Base-by-base conservation (phyloP, 2,797 vertebrate species). In the Sebastes nivosus region DNA sequence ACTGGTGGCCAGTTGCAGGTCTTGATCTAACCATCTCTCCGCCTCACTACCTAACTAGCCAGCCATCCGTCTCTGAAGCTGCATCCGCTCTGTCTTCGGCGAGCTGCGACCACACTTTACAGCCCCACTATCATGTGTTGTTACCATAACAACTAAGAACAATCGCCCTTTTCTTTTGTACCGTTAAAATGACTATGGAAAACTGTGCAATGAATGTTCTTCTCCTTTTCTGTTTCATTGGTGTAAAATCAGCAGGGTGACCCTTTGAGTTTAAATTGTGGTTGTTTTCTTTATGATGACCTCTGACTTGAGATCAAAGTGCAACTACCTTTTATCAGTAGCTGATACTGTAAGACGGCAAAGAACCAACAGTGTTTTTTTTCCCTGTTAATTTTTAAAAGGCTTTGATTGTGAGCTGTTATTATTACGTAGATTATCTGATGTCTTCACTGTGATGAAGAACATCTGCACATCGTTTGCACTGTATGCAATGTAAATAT, bases 291-390 rank as follows among this genome's bases (percentile, higher is more conserved):
- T 72, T 24, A 3, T 72, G n/a, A 12, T n/a, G 10, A 73, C 30
- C 20, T 10, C 32, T 59, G 38, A 67, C 59, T 52, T 50, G 24
- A 75, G 59, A 55, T 80, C 66, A 78, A 82, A 67, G 77, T 75
- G 20, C 68, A 18, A 18, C 6, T 30, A 50, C 3, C 4, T 70
- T 42, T 42, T 42, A 42, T 42, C 38, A 42, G 38, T 34, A 30
- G 10, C 30, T 88, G 25, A 52, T 65, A 8, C 54, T 67, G 68
- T 71, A 65, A 60, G 24, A 46, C 29, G 9, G 16, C n/a, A 74
- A 65, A 58, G 14, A 70, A 25, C 6, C 2, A 22, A 9, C 8
- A 3, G 22, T 2, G 1, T 22, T 12, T 25, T 46, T 46, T 75
- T 75, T 55, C 36, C 5, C 29, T 14, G 68, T 63, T 75, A 1